Conservation (phyloP, 1,140 invertebrate species). For the Platyscapa corneri region DNA sequence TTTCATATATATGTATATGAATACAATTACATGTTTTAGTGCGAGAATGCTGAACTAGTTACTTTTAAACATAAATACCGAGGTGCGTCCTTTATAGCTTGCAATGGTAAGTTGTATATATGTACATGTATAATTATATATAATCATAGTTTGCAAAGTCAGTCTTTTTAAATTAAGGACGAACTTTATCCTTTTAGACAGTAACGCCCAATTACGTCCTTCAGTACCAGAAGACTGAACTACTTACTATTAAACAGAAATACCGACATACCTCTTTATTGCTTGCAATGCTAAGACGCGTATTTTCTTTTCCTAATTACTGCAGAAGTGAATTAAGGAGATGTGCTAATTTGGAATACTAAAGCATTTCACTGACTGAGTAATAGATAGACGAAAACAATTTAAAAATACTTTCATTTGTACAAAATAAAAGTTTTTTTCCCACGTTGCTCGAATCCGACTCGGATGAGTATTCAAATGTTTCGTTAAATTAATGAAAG, state of each 20-base stretch:
- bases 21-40: not conserved
- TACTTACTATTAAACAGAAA: constrained; percentile 19
- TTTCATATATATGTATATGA: not conserved
- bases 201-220: constrained; percentile 10
- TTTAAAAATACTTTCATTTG: constrained; percentile 8
- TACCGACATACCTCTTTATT: constrained; percentile 1
- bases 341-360: constrained; percentile 6
- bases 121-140: not conserved
- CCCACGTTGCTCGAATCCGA: not conserved
- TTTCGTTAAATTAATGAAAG: not conserved
- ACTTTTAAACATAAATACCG: constrained; percentile 1
- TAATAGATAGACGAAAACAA: not conserved
- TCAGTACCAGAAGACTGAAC: not conserved
- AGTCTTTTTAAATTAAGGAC: constrained; percentile 12
- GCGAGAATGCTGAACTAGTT: constrained; percentile 4
- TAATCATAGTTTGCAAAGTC: constrained; percentile 4
- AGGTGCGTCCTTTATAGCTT: constrained; percentile 2
- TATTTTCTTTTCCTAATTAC: constrained; percentile 13
- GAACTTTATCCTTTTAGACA: constrained; percentile 19
- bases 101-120: not conserved
- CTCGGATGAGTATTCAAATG: not conserved
- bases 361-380: not conserved
- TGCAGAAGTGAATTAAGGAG: not conserved
- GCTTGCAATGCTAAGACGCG: not conserved
- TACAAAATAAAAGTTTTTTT: not conserved